Base-by-base conservation (phyloP, 2,888 invertebrate species). In the Nomada fabriciana region DNA sequence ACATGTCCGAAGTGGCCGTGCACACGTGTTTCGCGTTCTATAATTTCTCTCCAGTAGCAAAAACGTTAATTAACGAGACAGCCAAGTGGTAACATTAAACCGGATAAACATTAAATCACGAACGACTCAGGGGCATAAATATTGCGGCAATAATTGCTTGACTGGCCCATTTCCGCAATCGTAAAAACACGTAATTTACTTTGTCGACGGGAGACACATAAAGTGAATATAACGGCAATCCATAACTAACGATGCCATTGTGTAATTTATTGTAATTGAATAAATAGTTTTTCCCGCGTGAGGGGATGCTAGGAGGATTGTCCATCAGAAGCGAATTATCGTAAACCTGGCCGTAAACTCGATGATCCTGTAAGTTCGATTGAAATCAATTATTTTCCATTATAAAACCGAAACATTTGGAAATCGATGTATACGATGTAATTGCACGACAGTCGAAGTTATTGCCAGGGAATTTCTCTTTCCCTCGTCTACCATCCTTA, bases 11-110 rank as follows among this genome's bases (percentile, higher is more conserved):
- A 2, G 29, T 5, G 11, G 23, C 15, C 5, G 47, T 11, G 23
- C 43, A n/a, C 7, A 20, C 13, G 5, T 52, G 53, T 47, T 20
- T 25, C 15, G 23, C 52, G 25, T 43, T 55, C 13, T 18, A 55
- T 11, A 55, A 18, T 53, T 36, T 18, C 13, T 4, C 25, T 20
- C 29, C 29, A 20, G 60, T 61, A 61, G 60, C 60, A 75, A 53
- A 70, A 75, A 70, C 20, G 61, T 70, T 61, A 75, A 70, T 75
- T 75, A 75, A 75, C 61, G 61, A 55, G 53, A 63, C 61, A 70
- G 29, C 43, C 36, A 64, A 50, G 52, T 64, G 50, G 57, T 72
- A 52, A 50, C 15, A 36, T 72, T 18, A 64, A 76, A 71, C 63
- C 55, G 57, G 63, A 64, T 76, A 63, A 43, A 57, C 53, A 52